Evolutionary conservation across 1,140 invertebrate genomes (phyloP), one percentile per base, ranked within the genome.

Genomic region (Eubasilissa regina): DNA sequence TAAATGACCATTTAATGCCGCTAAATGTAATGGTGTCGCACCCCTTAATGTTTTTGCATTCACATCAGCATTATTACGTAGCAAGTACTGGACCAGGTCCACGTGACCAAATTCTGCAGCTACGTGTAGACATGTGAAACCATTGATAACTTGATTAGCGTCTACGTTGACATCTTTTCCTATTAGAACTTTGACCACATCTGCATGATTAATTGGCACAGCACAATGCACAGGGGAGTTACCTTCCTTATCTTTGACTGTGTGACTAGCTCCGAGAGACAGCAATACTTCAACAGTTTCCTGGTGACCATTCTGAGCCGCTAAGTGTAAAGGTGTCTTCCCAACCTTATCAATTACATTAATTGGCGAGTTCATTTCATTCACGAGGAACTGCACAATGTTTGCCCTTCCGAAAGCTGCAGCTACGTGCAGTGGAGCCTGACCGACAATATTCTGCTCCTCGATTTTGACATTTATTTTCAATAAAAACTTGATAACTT

Each of bases 1-100:
- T n/a, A n/a, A n/a, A n/a, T 60, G 58, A 60, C 58, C 58, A 60
- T 60, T 60, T 7, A 60, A 9, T 21, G 58, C 58, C 21, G 58
- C 58, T 17, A 60, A 12, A 19, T 60, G 58, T 25, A 60, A 21
- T 6, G 58, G 58, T 19, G 9, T 21, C 4, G 6, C 0, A 25
- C 21, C 58, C 21, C 6, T 17, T 12, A 7, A 12, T 12, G 15
- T 25, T 25, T 60, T 60, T 12, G 58, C 15, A 60, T 60, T 60
- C 8, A 19, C 58, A 25, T 60, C 58, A 60, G 21, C 15, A 13
- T 60, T 25, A 21, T 60, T 17, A 11, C 11, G 17, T 4, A 60
- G 15, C 15, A 60, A 60, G 21, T 60, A 21, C 17, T 21, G 17
- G 0, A 60, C 58, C 11, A 60, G 12, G 10, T 21, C 58, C 12